Percentiles rank a stretch among this genome's conserved stretches.
These are phyloP conservation scores for Hydrotaea cyrtoneurina DNA, from an alignment of 2,888 invertebrate genomes.

Conservation along the genomic window DNA sequence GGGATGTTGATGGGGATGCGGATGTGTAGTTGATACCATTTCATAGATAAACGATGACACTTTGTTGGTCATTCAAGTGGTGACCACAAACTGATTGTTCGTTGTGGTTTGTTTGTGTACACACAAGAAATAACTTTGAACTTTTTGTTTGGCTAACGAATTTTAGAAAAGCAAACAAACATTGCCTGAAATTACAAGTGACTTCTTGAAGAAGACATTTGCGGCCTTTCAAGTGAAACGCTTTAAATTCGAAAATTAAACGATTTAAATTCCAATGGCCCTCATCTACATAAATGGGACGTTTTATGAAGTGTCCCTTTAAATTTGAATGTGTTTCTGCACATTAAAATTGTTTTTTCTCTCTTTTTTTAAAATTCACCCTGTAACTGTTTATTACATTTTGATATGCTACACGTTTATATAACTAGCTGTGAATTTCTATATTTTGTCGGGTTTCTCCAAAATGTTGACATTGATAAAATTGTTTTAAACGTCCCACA, in stretches of 20 bases:
- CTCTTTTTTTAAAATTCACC: no score
- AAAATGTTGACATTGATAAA: no score
- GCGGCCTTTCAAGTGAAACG: neutral
- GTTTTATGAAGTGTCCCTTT: no score
- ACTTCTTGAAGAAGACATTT: conserved; percentile 10
- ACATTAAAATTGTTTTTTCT: no score
- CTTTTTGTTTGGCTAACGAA: neutral
- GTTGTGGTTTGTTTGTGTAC: conserved; percentile 58
- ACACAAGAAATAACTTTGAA: conserved; percentile 28
- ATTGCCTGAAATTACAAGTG: neutral
- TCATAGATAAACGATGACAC: conserved; percentile 62
- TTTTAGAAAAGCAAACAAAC: conserved; percentile 23
- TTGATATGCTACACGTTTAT: no score
- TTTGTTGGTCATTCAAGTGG: conserved; percentile 59
- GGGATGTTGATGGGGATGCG: conserved; percentile 10
- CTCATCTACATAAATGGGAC: no score
- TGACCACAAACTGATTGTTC: conserved; percentile 62
- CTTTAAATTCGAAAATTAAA: neutral
- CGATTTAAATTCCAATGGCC: no score
- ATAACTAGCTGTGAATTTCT: no score
- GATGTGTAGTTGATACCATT: conserved; percentile 49
- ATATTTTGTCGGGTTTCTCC: no score
- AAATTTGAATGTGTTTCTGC: no score
- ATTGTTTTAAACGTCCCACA: no score
- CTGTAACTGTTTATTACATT: no score